Evolutionary conservation across 2,888 invertebrate species (phyloP), one percentile per base, ranked within the genome.

Genomic region (Lymantria monacha): DNA sequence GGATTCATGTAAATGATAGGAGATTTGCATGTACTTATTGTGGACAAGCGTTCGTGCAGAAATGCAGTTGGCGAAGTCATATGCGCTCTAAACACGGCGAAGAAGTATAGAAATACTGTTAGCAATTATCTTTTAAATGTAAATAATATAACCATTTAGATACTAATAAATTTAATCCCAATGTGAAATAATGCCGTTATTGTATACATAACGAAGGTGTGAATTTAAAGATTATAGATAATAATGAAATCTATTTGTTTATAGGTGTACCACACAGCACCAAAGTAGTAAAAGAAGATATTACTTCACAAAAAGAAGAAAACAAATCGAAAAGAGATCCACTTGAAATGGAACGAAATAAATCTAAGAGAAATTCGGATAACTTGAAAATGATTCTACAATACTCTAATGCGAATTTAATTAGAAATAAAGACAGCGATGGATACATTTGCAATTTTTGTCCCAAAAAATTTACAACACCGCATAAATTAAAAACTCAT

Each of bases 21-120:
- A 66, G 70, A 36, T 67, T 70, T 7, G n/a, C 55, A 61, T 55
- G 84, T 69, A 47, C 53, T 52, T 61, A 62, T 1, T 85, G 83
- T 47, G 63, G 61, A 0, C 70, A 68, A 41, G 67, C 69, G 40
- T 73, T 80, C 11, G 70, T 80, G 8, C 72, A 86, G 62, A 74
- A 85, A 66, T 58, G 77, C 66, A 85, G 83, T 36, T 79, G 82
- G 63, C 72, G 79, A 37, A 77, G 75, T 22, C 91, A 91, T 52
- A 81, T 90, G 72, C 83, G 81, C 9, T 79, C 79, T 7, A 73
- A 70, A 46, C 80, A 81, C 46, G 69, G 62, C 7, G 63, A 63
- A 45, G 51, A 53, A 38, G 62, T 59, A 0, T 67, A 66, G 44
- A 22, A 41, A 22, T 3, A 22, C 22, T 22, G 22, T 22, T 33